Percentiles rank a stretch among this genome's conserved stretches.
Evolutionary conservation across 2,113 vertebrate genomes (phyloP).

Genomic region (Aix galericulata): DNA sequence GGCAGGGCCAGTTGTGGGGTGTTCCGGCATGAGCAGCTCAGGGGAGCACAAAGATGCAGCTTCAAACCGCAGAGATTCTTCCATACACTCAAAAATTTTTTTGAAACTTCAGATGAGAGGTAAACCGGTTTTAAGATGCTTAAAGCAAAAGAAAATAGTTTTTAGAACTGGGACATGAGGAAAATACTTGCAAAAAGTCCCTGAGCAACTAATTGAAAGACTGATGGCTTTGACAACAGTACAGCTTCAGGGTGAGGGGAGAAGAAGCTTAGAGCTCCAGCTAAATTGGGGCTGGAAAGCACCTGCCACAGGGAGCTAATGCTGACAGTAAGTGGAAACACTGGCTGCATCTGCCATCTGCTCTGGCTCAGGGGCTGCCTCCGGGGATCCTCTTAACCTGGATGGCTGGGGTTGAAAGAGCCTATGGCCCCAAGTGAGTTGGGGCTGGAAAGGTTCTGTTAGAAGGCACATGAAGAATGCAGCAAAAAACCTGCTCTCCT

Average conservation of each 20-base stretch:
- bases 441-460: neutral
- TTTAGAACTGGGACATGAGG: neutral
- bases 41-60: too few species aligned
- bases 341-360: neutral
- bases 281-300: accelerated
- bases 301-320: neutral
- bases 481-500: neutral
- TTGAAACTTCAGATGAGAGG: neutral
- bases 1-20: neutral
- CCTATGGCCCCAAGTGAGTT: accelerated
- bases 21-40: accelerated
- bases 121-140: neutral
- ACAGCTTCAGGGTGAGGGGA: neutral
- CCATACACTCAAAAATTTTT: accelerated
- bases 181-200: neutral
- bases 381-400: neutral
- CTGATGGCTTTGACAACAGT: neutral
- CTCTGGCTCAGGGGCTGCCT: neutral
- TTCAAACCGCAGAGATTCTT: too few species aligned
- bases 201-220: neutral
- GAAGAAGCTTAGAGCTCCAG: neutral
- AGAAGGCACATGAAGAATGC: neutral
- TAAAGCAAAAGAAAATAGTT: accelerated
- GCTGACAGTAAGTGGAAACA: neutral
- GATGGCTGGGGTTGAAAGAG: neutral